Evolutionary conservation across 2,113 vertebrate genomes (phyloP).

Genomic region (Melanerpes aurifrons): DNA sequence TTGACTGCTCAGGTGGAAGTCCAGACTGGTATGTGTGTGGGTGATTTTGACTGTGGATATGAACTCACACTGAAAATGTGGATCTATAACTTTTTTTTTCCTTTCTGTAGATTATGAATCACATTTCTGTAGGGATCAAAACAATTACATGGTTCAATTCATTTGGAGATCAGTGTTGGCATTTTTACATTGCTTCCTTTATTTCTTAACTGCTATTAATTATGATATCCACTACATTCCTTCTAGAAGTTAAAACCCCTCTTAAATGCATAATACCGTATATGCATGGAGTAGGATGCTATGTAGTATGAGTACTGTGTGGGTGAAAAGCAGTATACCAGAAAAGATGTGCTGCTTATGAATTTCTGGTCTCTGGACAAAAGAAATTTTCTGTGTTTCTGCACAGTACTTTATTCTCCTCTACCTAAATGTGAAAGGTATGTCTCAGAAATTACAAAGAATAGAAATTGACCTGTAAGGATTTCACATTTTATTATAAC

Average conservation of each 20-base stretch:
- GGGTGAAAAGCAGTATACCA: neutral
- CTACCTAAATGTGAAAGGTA: neutral
- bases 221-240: no score
- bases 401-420: neutral
- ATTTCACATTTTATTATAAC: neutral
- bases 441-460: neutral
- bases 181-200: no score
- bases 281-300: neutral
- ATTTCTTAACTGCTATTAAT: no score
- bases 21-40: neutral
- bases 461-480: neutral
- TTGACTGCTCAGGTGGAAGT: neutral
- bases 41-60: neutral
- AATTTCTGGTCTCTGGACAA: neutral
- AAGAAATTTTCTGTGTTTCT: neutral
- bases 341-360: neutral
- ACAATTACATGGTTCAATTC: no score
- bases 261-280: neutral
- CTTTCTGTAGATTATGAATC: no score
- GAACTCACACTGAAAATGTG: neutral
- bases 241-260: neutral
- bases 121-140: no score
- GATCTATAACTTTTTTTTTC: no score
- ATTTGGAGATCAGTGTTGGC: no score
- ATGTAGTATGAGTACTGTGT: neutral